Base-by-base conservation (phyloP, 1,140 invertebrate genomes). In the Caenorhabditis briggsae region DNA sequence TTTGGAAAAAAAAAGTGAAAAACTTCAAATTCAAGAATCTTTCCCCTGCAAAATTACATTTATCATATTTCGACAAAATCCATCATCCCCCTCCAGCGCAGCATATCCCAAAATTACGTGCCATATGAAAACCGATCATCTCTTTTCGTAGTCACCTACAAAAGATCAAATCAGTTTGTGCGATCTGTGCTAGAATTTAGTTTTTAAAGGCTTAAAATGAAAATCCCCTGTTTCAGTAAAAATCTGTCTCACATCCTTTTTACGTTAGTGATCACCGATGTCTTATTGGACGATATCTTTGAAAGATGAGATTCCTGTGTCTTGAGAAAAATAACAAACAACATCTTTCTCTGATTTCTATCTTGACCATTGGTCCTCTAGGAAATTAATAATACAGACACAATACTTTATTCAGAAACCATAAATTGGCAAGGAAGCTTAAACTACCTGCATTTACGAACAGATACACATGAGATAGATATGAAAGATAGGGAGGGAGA, bases 321-420 rank as follows among this genome's bases (percentile, higher is more conserved):
- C 18, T 20, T 9, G n/a, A 61, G 8, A 61, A 61, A 8, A 58
- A 58, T 3, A 61, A 61, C 59, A 61, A 61, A 61, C 59, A 61
- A 33, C 7, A 61, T 23, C 23, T 8, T 25, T 61, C 20, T 25
- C 56, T 20, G 59, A 61, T 61, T 20, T 20, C 23, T 61, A 61
- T 61, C 59, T 61, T 61, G 59, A 61, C 59, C 59, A 61, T 61
- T 61, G 59, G 23, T 61, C 25, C 59, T 25, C 25, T 25, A 61
- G 12, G 18, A n/a, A 61, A n/a, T n/a, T n/a, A n/a, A n/a, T 11
- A 11, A 2, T 14, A 53, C 12, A 53, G 50, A 53, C 9, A 53
- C 12, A 53, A 53, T 14, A 16, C 6, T 11, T 53, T 53, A 11
- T 53, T 53, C 50, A 11, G 50, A 14, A 16, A 53, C 16, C n/a